Evolutionary conservation across 2,797 vertebrate genomes (phyloP).

Genomic region (Onychomys leucogaster): DNA sequence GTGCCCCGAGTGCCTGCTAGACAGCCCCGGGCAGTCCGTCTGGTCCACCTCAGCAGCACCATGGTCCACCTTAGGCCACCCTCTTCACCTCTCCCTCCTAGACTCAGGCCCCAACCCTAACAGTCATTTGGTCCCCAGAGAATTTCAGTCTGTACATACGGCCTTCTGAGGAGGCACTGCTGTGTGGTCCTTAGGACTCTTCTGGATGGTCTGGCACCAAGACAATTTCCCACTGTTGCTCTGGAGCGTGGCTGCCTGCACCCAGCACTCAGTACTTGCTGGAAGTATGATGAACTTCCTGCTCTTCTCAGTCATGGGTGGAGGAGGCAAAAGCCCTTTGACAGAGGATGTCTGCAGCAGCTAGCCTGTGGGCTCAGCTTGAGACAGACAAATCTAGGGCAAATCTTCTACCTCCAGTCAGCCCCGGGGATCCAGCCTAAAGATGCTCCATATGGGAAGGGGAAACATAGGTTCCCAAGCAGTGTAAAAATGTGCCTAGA

Average conservation of each 20-base stretch:
- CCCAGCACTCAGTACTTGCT: neutral
- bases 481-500: neutral
- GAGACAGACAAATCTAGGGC: neutral
- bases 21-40: neutral
- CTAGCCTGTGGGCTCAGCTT: neutral
- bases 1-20: neutral
- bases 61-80: neutral
- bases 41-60: neutral
- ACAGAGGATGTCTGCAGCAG: neutral
- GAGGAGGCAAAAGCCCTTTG: neutral
- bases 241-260: neutral
- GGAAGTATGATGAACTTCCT: fast-evolving
- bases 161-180: neutral
- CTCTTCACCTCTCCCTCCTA: neutral
- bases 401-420: neutral
- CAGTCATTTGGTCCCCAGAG: neutral
- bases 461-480: neutral
- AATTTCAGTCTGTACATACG: neutral
- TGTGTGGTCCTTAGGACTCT: neutral
- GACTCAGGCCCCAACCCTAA: neutral
- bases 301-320: neutral
- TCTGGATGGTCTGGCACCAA: neutral
- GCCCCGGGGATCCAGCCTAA: neutral
- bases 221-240: neutral
- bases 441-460: neutral